A percentile compares a stretch with the other conserved stretches of the same genome.
These are phyloP conservation scores for Psittacula echo DNA, from an alignment of 2,797 vertebrate genomes.

Conservation along the genomic window DNA sequence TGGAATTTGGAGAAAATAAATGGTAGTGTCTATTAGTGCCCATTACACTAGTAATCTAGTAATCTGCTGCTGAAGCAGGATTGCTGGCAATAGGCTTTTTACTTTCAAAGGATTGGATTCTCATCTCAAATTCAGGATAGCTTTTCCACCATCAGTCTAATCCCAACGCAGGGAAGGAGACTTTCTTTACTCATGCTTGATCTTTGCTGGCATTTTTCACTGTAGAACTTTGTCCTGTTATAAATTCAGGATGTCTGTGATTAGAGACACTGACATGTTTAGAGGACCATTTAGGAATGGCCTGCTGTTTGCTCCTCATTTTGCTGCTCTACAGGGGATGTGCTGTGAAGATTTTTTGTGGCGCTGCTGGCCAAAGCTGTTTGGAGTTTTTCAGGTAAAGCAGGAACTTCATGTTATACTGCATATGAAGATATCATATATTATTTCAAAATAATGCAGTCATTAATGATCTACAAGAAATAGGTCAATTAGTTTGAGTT, in stretches of 20 bases:
- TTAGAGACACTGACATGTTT: not conserved
- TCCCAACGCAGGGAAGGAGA: not conserved
- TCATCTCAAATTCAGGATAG: not conserved
- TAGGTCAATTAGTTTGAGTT: not conserved
- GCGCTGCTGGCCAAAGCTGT: not conserved
- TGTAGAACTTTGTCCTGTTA: not conserved
- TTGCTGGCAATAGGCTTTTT: not conserved
- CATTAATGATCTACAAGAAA: not conserved
- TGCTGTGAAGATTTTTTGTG: not conserved
- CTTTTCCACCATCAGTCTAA: not conserved
- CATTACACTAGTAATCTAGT: not conserved
- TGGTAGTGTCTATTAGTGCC: not conserved
- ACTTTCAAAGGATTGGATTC: not conserved
- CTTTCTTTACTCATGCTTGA: accelerated
- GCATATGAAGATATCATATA: not conserved
- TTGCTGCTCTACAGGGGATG: not conserved
- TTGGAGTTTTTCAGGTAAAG: not conserved
- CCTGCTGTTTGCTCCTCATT: not conserved
- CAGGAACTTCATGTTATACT: not conserved
- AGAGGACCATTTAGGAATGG: not conserved
- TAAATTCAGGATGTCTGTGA: accelerated
- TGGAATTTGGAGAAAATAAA: not conserved
- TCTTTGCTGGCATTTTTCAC: not conserved
- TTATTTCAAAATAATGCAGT: not conserved
- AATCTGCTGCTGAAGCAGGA: not conserved